Evolutionary conservation across 2,888 invertebrate species (phyloP).

Genomic region (Molorchus minor): DNA sequence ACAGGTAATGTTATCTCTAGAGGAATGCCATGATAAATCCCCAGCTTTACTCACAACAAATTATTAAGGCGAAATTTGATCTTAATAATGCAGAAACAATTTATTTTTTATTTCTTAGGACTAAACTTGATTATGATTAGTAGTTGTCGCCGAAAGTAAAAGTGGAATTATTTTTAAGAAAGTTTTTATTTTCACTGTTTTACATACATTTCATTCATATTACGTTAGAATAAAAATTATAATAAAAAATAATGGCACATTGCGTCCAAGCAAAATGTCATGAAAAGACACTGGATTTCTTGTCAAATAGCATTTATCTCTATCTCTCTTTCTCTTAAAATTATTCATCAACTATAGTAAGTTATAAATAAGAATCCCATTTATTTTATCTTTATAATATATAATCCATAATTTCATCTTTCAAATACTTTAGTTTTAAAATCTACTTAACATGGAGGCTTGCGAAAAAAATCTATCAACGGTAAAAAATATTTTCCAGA

Average conservation of each 20-base stretch:
- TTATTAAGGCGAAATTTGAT: no score
- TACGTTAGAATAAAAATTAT: slow-evolving; percentile 48
- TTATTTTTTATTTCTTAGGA: no score
- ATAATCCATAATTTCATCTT: slow-evolving; percentile 26
- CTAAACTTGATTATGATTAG: no score
- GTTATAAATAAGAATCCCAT: slow-evolving; percentile 29
- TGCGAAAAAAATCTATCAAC: slow-evolving; percentile 31
- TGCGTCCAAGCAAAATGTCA: slow-evolving; percentile 57
- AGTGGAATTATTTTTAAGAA: slow-evolving; percentile 31
- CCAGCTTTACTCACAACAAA: no score
- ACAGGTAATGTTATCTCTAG: no score
- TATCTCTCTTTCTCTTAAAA: slow-evolving; percentile 11
- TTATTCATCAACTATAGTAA: no score
- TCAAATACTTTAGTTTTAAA: slow-evolving; percentile 28
- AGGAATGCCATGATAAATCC: no score
- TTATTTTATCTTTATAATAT: slow-evolving; percentile 24
- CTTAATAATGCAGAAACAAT: no score
- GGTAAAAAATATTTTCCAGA: slow-evolving; percentile 32
- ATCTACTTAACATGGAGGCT: slow-evolving; percentile 31
- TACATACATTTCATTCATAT: slow-evolving; percentile 38
- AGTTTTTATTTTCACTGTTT: slow-evolving; percentile 42
- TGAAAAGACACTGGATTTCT: slow-evolving; percentile 43
- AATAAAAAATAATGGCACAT: slow-evolving; percentile 57
- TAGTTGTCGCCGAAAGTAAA: no score
- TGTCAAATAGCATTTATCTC: slow-evolving; percentile 24